A percentile compares a stretch with the other conserved stretches of the same genome.
phyloP scores from a whole-genome alignment of 2,888 invertebrate genomes.

The Labia minor region DNA sequence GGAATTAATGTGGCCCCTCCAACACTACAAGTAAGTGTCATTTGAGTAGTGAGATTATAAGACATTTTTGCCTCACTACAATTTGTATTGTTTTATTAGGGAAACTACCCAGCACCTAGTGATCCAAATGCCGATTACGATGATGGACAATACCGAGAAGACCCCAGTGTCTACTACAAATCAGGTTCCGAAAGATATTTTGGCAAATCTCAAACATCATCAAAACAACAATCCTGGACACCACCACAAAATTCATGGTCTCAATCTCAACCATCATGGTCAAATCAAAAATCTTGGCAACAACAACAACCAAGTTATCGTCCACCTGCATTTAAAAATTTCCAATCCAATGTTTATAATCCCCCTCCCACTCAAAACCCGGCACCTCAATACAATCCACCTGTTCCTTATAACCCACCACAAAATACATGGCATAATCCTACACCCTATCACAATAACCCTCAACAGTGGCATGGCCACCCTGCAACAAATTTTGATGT shows the following conservation, averaged over 20 bases:
- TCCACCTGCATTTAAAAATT: constrained; percentile 15
- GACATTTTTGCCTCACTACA: neutral
- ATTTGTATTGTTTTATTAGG: neutral
- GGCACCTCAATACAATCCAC: neutral
- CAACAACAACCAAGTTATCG: constrained; percentile 5
- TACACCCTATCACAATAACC: constrained; percentile 21
- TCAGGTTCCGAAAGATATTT: constrained; percentile 24
- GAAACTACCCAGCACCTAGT: neutral
- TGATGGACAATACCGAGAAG: constrained; percentile 77
- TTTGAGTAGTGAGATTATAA: constrained; percentile 32
- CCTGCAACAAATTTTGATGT: constrained; percentile 64
- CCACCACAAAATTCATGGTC: constrained; percentile 17
- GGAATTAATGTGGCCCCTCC: constrained; percentile 76
- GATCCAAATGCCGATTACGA: constrained; percentile 51
- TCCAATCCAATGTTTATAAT: neutral
- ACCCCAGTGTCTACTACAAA: constrained; percentile 66
- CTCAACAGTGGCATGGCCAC: constrained; percentile 46
- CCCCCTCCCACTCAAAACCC: constrained; percentile 16
- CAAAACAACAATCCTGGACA: constrained; percentile 20
- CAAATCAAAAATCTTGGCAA: neutral
- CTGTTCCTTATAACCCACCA: constrained; percentile 16
- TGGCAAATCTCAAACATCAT: neutral
- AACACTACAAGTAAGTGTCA: constrained; percentile 44
- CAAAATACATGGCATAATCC: constrained; percentile 15
- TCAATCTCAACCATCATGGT: neutral